Evolutionary conservation across 37 sponge, comb jelly and placozoan genomes (phyloP), one percentile per base, ranked within the genome.

Genomic region (Beroe forskalii): DNA sequence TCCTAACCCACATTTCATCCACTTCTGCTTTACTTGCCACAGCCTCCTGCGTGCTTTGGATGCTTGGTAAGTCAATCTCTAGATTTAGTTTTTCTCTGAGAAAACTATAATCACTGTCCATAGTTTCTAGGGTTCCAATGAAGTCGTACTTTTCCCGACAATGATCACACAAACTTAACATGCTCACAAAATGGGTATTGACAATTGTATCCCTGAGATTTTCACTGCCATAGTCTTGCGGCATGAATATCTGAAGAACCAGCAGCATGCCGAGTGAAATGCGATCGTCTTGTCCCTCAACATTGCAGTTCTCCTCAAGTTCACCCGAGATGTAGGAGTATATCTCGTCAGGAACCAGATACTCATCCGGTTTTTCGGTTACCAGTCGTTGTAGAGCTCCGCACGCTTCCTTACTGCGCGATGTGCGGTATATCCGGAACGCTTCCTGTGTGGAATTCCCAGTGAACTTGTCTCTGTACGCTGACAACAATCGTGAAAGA

Each of bases 401-500:
- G 25, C 66, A 63, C 66, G 25, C 25, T 3, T 63, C 66, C 6
- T 23, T n/a, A 23, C 28, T 30, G 20, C 66, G 9, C 25, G 20
- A 28, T 28, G 24, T 63, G 20, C 66, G 20, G 66, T 63, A 63
- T 19, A 63, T 30, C n/a, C 25, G 20, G n/a, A 63, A 63, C 66
- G 25, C 4, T 24, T 63, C 28, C 9, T 63, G 28, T 63, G 20
- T 30, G 23, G 66, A 63, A 30, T 55, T 28, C 20, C 66, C 66
- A 28, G 66, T 63, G 25, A 63, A 63, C 25, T 63, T 63, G 66
- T 63, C 66, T 20, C 66, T 63, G n/a, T 63, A 63, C 25, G 23
- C 66, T 63, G 66, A 63, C 28, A 63, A 30, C n/a, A 63, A 3
- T 63, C 66, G 14, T n/a, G 66, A 63, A 4, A 63, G 25, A 20